Percentiles rank a stretch among this genome's conserved stretches.
Conservation (phyloP, 2,113 vertebrate species). For the human (Homo sapiens) region DNA sequence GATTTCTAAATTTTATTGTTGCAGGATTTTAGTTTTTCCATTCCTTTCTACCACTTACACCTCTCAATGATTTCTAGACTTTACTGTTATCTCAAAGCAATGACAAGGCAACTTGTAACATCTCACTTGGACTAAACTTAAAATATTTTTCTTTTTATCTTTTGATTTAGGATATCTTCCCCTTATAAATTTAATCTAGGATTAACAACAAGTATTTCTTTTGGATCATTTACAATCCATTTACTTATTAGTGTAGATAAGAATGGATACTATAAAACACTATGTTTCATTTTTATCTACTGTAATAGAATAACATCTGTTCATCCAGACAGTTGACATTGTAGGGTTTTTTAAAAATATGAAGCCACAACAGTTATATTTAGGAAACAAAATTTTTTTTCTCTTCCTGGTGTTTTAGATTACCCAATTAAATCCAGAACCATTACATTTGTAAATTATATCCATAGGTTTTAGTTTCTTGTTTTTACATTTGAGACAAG, state of each 20-base stretch:
- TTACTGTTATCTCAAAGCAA: background rate
- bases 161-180: slow-evolving; percentile 7
- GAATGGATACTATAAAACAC: background rate
- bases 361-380: background rate
- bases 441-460: slow-evolving; percentile 20
- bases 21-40: background rate
- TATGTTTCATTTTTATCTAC: background rate
- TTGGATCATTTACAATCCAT: background rate
- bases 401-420: background rate
- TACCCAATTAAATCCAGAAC: background rate
- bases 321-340: background rate
- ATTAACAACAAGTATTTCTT: slow-evolving; percentile 25
- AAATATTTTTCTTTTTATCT: slow-evolving; percentile 32
- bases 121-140: slow-evolving; percentile 38
- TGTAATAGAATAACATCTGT: background rate
- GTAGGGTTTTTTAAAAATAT: background rate
- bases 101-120: background rate
- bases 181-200: slow-evolving; percentile 34
- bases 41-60: background rate
- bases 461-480: background rate
- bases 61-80: background rate
- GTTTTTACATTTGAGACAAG: background rate
- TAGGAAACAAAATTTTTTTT: background rate
- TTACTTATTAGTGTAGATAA: background rate
- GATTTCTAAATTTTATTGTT: slow-evolving; percentile 32